Base-by-base conservation (phyloP, 2,888 invertebrate genomes). In the Spodoptera littoralis region DNA sequence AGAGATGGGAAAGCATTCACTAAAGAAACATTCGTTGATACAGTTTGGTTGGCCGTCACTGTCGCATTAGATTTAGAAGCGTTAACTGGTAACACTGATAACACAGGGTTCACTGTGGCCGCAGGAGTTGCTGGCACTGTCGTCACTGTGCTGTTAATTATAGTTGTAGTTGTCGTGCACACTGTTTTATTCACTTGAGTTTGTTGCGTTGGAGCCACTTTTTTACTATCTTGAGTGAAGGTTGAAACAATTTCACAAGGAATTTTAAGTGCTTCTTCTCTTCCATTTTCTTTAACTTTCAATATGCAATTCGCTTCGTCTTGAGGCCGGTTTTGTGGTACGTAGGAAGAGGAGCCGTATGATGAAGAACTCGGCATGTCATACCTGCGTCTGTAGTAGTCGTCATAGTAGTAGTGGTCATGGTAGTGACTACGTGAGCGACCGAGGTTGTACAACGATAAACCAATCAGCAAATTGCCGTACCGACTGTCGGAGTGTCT, bases 161-260 rank as follows among this genome's bases (percentile, higher is more conserved):
- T 65, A 36, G 86, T 86, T 36, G 82, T 80, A 48, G 90, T 89
- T 4, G 88, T 88, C 2, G 84, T 83, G 73, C 92, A 92, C 11
- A 88, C 85, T 27, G 88, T 90, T 55, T 81, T 77, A 49, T 89
- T 89, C 4, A 83, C 73, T 73, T 62, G 58, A 12, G 72, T 78
- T 13, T 80, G 54, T 18, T 75, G 72, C 12, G 81, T 80, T 53
- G 73, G 71, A 64, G 77, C 65, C 44, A 81, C 66, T 63, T 84
- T 86, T 24, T 82, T 84, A 66, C 90, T 87, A 3, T 84, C 89
- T 66, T 89, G 84, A 4, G 90, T 89, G 64, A 94, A 94, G 1
- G 94, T 94, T 1, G 94, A 92, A 9, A 94, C 93, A 9, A 93
- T 93, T 83, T 92, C 94, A 75, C 94, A 94, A 1, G 94, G 94